phyloP scores from a whole-genome alignment of 1,140 invertebrate genomes.

The Melitaea cinxia region DNA sequence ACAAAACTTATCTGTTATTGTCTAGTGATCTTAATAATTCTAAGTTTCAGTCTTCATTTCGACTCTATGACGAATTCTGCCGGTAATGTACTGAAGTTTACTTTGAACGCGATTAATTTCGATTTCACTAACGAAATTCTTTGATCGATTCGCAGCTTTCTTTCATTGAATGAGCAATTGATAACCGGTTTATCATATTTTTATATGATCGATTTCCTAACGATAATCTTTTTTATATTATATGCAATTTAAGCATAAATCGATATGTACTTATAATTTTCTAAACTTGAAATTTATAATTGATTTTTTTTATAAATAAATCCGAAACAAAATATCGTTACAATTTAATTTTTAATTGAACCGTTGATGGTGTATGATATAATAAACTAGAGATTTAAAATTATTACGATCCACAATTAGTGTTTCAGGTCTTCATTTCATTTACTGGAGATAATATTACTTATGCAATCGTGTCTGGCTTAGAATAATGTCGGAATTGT shows the following conservation, averaged over 20 bases:
- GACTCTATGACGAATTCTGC: constrained; percentile 14
- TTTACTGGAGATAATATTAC: background rate
- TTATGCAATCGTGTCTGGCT: background rate
- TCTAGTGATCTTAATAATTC: background rate
- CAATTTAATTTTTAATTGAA: background rate
- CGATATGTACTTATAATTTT: too few relatives aligned
- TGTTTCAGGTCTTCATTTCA: background rate
- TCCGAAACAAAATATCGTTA: background rate
- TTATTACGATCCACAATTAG: background rate
- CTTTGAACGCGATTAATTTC: constrained; percentile 38
- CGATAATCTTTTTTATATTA: background rate
- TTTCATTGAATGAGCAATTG: constrained; percentile 28
- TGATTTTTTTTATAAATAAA: too few relatives aligned
- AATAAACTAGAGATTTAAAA: background rate
- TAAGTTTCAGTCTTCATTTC: background rate
- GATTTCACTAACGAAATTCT: constrained; percentile 41
- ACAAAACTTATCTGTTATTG: too few relatives aligned
- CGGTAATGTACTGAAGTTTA: constrained; percentile 17
- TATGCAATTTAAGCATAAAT: background rate
- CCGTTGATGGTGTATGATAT: background rate
- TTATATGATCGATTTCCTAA: background rate
- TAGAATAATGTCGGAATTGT: too few relatives aligned
- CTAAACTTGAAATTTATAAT: too few relatives aligned
- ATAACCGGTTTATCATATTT: constrained; percentile 12
- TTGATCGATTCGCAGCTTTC: constrained; percentile 37